Evolutionary conservation across 2,888 invertebrate genomes (phyloP).

Genomic region (Drosophila eohydei): DNA sequence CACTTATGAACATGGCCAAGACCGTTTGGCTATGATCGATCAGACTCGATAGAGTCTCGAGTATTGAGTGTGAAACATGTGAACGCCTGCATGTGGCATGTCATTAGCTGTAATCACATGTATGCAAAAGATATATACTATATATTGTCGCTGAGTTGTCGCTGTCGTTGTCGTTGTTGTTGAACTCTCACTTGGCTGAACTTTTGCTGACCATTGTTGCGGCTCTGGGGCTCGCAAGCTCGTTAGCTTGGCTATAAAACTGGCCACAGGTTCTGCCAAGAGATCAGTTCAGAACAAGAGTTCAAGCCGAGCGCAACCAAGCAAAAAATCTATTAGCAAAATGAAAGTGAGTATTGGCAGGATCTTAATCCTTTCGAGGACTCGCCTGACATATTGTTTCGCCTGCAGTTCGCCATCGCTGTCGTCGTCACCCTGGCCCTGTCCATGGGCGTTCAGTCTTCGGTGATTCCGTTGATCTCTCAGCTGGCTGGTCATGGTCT

Average conservation of each 20-base stretch:
- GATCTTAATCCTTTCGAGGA: not conserved
- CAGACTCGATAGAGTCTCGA: constrained; percentile 23
- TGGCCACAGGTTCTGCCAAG: constrained; percentile 40
- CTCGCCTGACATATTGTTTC: not conserved
- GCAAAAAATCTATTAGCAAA: constrained; percentile 49
- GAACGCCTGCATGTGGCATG: constrained; percentile 49
- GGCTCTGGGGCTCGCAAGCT: constrained; percentile 10
- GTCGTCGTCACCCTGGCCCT: constrained; percentile 82
- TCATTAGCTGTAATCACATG: constrained; percentile 67
- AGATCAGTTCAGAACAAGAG: constrained; percentile 80
- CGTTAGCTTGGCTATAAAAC: constrained; percentile 51
- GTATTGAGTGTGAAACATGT: constrained; percentile 37
- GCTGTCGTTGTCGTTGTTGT: constrained; percentile 44
- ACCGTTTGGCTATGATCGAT: constrained; percentile 38
- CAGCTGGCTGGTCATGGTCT: constrained; percentile 75
- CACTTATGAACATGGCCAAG: constrained; percentile 33
- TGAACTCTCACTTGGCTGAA: constrained; percentile 73
- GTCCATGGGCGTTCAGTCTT: constrained; percentile 82
- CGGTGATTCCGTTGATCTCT: constrained; percentile 74
- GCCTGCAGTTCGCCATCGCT: constrained; percentile 76
- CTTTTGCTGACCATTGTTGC: constrained; percentile 52
- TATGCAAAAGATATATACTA: constrained; percentile 60
- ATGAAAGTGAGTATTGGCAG: constrained; percentile 79
- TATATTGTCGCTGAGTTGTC: constrained; percentile 11
- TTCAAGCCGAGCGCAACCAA: constrained; percentile 69